phyloP scores from a whole-genome alignment of 64 coral and sea anemone genomes.

The Pachyseris speciosa region DNA sequence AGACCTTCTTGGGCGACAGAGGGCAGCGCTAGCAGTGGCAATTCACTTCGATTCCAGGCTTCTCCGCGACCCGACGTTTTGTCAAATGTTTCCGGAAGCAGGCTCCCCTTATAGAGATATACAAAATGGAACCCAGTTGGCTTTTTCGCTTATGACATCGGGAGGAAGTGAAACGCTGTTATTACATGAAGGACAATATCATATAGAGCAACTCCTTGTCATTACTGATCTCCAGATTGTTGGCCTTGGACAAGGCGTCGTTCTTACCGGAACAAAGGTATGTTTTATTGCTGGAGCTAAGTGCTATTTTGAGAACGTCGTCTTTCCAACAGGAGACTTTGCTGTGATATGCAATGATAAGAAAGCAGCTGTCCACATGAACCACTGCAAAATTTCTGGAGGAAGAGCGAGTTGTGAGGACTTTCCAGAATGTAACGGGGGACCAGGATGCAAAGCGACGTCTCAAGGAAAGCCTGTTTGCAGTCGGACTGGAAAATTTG shows the following conservation, averaged over 20 bases:
- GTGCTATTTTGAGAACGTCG: too few relatives aligned
- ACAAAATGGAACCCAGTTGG: constrained; percentile 14
- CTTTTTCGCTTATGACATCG: neutral
- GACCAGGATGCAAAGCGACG: constrained; percentile 50
- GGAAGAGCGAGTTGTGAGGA: too few relatives aligned
- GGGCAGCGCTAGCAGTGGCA: too few relatives aligned
- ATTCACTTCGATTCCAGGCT: too few relatives aligned
- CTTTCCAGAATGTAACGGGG: constrained; percentile 89
- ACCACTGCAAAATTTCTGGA: constrained; percentile 66
- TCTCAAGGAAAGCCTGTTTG: neutral
- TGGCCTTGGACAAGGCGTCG: too few relatives aligned
- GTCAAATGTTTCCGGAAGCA: too few relatives aligned
- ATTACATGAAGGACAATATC: constrained; percentile 57
- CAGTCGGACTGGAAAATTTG: too few relatives aligned
- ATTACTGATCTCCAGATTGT: constrained; percentile 21
- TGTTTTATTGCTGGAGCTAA: too few relatives aligned
- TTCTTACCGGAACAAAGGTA: too few relatives aligned
- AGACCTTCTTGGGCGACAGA: too few relatives aligned
- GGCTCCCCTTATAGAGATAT: constrained; percentile 61
- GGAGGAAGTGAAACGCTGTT: constrained; percentile 17
- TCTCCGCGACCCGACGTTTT: neutral
- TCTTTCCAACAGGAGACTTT: constrained; percentile 43
- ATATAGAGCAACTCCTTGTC: neutral
- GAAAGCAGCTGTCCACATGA: constrained; percentile 13
- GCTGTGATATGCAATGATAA: too few relatives aligned